Percentiles rank a stretch among this genome's conserved stretches.
Conservation (phyloP, 2,797 vertebrate species). For the Premnoplex brunnescens region DNA sequence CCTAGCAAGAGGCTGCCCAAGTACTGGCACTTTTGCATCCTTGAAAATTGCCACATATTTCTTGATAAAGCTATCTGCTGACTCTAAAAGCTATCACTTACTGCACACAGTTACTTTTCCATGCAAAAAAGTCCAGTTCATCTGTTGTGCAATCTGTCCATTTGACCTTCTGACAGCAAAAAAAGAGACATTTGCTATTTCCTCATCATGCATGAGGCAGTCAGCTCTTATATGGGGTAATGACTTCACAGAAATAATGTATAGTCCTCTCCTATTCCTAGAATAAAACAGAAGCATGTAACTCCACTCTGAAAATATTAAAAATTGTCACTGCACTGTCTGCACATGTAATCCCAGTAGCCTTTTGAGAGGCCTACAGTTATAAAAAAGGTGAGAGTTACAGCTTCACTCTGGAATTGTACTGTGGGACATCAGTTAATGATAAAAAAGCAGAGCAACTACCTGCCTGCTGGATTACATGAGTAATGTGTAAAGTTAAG, state of each 20-base stretch:
- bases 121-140: neutral
- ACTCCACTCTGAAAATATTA: neutral
- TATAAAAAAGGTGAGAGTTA: neutral
- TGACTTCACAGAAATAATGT: neutral
- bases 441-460: neutral
- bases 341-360: neutral
- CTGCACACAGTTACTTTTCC: neutral
- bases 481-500: neutral
- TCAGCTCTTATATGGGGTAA: neutral
- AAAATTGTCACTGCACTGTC: neutral
- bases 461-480: neutral
- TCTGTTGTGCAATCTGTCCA: constrained; percentile 41
- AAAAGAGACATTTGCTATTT: neutral
- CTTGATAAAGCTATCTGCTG: neutral
- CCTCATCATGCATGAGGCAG: neutral
- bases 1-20: neutral
- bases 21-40: neutral
- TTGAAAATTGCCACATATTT: neutral
- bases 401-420: neutral
- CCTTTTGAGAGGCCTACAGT: neutral
- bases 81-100: neutral
- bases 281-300: neutral
- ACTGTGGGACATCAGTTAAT: neutral
- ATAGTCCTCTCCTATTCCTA: neutral
- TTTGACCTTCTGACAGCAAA: neutral